Evolutionary conservation across 2,888 invertebrate genomes (phyloP).

Genomic region (Tenthredo notha): DNA sequence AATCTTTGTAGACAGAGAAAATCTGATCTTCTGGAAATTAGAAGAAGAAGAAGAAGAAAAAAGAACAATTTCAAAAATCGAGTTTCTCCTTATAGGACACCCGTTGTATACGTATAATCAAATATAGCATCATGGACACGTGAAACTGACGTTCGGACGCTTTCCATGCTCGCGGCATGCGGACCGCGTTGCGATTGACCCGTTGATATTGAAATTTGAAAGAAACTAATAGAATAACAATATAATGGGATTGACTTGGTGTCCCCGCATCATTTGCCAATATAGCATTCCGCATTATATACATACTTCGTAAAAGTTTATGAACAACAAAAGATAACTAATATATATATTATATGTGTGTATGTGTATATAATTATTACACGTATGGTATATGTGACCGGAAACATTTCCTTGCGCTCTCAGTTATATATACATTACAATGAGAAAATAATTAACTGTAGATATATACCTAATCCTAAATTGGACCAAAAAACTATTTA

Average conservation of each 20-base stretch:
- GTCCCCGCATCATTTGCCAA: background rate
- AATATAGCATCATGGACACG: conserved; percentile 28
- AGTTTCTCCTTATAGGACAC: conserved; percentile 13
- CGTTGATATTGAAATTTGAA: conserved; percentile 8
- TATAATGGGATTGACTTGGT: background rate
- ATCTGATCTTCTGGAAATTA: background rate
- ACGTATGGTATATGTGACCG: background rate
- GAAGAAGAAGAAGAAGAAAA: background rate
- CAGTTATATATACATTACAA: background rate
- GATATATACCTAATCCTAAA: no score
- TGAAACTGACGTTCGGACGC: conserved; percentile 44
- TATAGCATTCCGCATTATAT: background rate
- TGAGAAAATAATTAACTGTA: no score
- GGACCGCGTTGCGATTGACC: background rate
- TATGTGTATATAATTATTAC: background rate
- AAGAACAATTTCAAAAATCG: background rate
- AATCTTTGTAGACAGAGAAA: background rate
- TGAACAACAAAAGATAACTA: background rate
- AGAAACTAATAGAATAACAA: background rate
- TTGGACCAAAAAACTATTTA: background rate
- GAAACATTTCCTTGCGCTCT: background rate
- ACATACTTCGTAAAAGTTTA: background rate
- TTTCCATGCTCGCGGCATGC: conserved; percentile 31
- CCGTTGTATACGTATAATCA: conserved; percentile 2
- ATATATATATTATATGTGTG: background rate